Evolutionary conservation across 2,888 invertebrate species (phyloP).

Genomic region (Spodoptera picta): DNA sequence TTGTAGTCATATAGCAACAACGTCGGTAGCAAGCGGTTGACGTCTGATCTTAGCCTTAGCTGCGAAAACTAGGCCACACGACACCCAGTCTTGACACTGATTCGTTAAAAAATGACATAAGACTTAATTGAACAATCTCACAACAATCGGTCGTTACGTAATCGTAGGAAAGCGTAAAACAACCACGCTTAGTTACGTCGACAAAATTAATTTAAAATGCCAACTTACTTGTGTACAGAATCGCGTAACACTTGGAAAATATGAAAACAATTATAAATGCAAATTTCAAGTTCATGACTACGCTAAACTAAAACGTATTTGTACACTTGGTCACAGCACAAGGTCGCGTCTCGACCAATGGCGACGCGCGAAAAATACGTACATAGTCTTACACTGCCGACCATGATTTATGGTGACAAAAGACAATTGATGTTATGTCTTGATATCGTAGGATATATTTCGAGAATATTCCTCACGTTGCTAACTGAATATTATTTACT

Average conservation of each 20-base stretch:
- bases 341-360: constrained; percentile 34
- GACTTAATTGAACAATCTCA: constrained; percentile 9
- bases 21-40: background rate
- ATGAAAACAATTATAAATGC: constrained; percentile 42
- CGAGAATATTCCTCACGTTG: constrained; percentile 24
- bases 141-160: constrained; percentile 9
- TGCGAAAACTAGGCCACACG: constrained; percentile 25
- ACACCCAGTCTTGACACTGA: constrained; percentile 35
- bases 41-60: constrained; percentile 13
- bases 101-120: constrained; percentile 20
- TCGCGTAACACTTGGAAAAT: constrained; percentile 32
- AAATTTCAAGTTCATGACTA: constrained; percentile 50
- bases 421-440: constrained; percentile 52
- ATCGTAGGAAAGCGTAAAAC: constrained; percentile 11
- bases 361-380: constrained; percentile 48
- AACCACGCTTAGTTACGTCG: background rate
- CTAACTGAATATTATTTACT: constrained; percentile 25
- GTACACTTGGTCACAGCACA: constrained; percentile 37
- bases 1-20: background rate
- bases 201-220: constrained; percentile 14
- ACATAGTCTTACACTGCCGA: constrained; percentile 9
- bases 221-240: background rate
- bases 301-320: constrained; percentile 38
- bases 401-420: constrained; percentile 51
- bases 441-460: constrained; percentile 36